Evolutionary conservation across 1,140 invertebrate genomes (phyloP), one percentile per base, ranked within the genome.

Genomic region (Tetramorium parvispinum): DNA sequence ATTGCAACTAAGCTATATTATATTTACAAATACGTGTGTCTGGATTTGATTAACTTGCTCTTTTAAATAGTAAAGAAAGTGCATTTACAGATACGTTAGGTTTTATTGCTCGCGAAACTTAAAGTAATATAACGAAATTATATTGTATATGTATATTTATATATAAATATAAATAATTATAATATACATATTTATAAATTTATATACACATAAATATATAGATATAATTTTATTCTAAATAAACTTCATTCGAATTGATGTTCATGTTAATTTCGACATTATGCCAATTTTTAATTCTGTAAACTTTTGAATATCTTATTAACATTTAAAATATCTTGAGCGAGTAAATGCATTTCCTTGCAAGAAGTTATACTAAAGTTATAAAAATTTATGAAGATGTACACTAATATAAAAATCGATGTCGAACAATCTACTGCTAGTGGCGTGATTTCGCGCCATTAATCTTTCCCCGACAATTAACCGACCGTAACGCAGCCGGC

Each of bases 401-500:
- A 49, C 18, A 51, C 63, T 71, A 43, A 24, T 71, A 77, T 51
- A 82, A 82, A 61, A 79, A 89, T 90, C 55, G 85, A 21, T 87
- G 89, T 87, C 79, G 68, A 49, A 90, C 85, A 87, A 89, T 89
- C 59, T 73, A 76, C 66, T 53, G 27, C 61, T 81, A 85, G 68
- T 93, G 87, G 91, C 91, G 93, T 94, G 94, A 93, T 92, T 92
- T 90, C 85, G 73, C 90, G 91, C 91, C 92, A 92, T 94, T 94
- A 93, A 90, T 94, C 93, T 94, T 93, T 63, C 21, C 86, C 90
- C 91, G 92, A 94, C 92, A 94, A 94, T 94, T 94, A 94, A 94
- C 91, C 90, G 91, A 91, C 89, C 82, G 85, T 87, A 85, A 88
- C 49, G 87, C 91, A 92, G 92, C 92, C 90, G 83, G 85, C 87